Evolutionary conservation across 1,140 invertebrate genomes (phyloP).

Genomic region (Carcinoscorpius rotundicauda): DNA sequence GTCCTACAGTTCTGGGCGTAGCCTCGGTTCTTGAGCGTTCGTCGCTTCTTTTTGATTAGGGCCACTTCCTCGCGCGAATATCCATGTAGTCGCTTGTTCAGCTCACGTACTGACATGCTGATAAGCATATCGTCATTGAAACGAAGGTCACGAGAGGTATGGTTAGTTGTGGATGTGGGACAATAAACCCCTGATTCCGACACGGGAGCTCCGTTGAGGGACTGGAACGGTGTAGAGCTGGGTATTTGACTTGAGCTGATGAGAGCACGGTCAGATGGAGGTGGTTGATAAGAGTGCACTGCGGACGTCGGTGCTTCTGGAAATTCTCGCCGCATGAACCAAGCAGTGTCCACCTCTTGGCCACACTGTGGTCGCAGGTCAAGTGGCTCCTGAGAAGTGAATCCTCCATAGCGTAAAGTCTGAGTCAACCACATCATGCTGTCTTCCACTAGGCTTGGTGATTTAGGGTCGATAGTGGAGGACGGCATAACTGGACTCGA

Average conservation of each 20-base stretch:
- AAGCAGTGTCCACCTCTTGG: conserved; percentile 12
- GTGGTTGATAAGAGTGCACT: conserved; percentile 17
- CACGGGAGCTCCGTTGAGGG: not conserved
- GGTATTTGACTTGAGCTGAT: not conserved
- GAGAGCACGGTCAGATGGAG: conserved; percentile 7
- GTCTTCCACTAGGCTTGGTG: conserved; percentile 33
- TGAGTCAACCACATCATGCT: conserved; percentile 57
- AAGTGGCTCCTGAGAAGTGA: conserved; percentile 47
- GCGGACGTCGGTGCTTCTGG: conserved; percentile 18
- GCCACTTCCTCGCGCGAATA: conserved; percentile 77
- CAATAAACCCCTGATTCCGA: too few species aligned
- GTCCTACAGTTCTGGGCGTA: conserved; percentile 97
- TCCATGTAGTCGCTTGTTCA: conserved; percentile 92
- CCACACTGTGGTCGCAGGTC: conserved; percentile 59
- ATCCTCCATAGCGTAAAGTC: conserved; percentile 37
- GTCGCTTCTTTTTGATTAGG: conserved; percentile 84
- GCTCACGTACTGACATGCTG: conserved; percentile 77
- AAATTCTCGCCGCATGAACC: conserved; percentile 16
- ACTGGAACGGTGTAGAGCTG: not conserved
- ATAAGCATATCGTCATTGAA: conserved; percentile 81
- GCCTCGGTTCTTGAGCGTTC: conserved; percentile 95
- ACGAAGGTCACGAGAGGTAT: conserved; percentile 5
- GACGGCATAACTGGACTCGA: conserved; percentile 20
- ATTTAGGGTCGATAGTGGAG: conserved; percentile 30
- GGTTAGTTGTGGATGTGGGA: not conserved